Evolutionary conservation across 2,797 vertebrate species (phyloP).

Genomic region (Hozukius guyotensis): DNA sequence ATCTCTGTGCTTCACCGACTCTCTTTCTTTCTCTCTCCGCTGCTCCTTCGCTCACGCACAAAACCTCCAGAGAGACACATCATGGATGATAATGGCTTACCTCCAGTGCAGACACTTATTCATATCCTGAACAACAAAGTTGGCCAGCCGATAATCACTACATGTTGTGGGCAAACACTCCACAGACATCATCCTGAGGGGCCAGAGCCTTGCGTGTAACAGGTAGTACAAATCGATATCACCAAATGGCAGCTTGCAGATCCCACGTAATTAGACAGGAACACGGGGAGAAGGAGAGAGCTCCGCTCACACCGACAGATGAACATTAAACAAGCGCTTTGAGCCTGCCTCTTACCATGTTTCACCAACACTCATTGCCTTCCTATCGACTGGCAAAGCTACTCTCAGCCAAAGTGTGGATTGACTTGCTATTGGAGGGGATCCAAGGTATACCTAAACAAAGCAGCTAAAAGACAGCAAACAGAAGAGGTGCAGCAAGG

Average conservation of each 20-base stretch:
- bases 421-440: slow-evolving; percentile 19
- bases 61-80: slow-evolving; percentile 32
- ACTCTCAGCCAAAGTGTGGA: slow-evolving; percentile 1
- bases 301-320: slow-evolving; percentile 3
- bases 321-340: slow-evolving; percentile 44
- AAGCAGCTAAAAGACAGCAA: slow-evolving; percentile 23
- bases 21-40: not conserved
- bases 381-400: slow-evolving; percentile 28
- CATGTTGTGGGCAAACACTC: slow-evolving; percentile 57
- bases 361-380: slow-evolving; percentile 35
- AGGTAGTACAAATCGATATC: slow-evolving; percentile 68
- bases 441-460: slow-evolving; percentile 33
- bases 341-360: slow-evolving; percentile 32
- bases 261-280: slow-evolving; percentile 69
- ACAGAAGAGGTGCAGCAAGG: not conserved
- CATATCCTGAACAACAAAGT: slow-evolving; percentile 51
- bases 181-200: slow-evolving; percentile 53
- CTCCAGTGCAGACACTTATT: slow-evolving; percentile 45
- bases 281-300: slow-evolving; percentile 37
- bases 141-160: slow-evolving; percentile 60
- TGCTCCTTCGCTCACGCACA: not conserved
- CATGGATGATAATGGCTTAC: slow-evolving; percentile 51
- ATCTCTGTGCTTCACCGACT: slow-evolving; percentile 4
- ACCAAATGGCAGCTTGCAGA: slow-evolving; percentile 68
- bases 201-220: slow-evolving; percentile 48